Conservation (phyloP, 2,797 vertebrate species). For the Todus mexicanus region DNA sequence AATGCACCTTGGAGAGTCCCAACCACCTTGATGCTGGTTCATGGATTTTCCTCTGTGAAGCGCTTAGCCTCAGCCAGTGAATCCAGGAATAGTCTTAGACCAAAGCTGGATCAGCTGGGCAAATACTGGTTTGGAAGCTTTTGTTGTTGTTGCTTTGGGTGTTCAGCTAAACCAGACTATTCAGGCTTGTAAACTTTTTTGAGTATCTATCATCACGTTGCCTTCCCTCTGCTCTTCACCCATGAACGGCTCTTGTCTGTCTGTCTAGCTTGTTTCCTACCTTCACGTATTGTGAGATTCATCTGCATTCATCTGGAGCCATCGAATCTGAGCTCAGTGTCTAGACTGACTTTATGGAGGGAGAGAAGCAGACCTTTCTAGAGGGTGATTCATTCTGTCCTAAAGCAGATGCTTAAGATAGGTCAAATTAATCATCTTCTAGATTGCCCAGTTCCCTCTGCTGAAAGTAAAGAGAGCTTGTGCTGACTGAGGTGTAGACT, state of each 20-base stretch:
- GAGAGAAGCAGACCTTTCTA: slow-evolving; percentile 22
- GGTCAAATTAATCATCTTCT: slow-evolving; percentile 16
- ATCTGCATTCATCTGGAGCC: slow-evolving; percentile 31
- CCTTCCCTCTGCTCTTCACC: neutral
- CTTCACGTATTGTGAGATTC: neutral
- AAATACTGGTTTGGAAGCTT: neutral
- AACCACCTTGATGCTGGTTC: neutral
- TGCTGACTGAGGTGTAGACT: neutral
- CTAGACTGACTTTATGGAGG: slow-evolving; percentile 24
- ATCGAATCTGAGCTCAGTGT: slow-evolving; percentile 50
- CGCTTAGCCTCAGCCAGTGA: neutral
- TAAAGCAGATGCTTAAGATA: neutral
- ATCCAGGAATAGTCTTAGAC: neutral
- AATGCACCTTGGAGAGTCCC: neutral
- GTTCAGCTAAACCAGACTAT: neutral
- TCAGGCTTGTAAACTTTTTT: neutral
- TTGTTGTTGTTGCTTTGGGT: neutral
- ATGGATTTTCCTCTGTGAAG: neutral
- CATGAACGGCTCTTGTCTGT: neutral
- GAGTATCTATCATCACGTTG: neutral
- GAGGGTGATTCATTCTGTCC: slow-evolving; percentile 28
- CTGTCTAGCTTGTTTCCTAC: slow-evolving; percentile 23
- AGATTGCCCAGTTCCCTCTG: neutral
- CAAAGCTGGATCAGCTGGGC: neutral
- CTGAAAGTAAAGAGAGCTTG: neutral